phyloP scores from a whole-genome alignment of 2,888 invertebrate genomes.

The Daptonema setosum region DNA sequence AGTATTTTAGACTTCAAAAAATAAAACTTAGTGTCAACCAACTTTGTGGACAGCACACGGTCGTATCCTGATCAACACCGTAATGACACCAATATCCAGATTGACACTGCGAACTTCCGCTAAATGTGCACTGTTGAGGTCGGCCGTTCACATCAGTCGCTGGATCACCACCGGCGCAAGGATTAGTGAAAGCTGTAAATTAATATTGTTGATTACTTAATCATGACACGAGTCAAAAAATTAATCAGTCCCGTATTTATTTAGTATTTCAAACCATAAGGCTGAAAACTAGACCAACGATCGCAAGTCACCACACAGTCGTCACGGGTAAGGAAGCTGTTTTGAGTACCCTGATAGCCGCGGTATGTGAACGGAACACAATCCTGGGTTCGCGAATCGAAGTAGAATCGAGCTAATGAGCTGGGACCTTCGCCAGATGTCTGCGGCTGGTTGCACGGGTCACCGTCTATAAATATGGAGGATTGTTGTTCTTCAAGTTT shows the following conservation, averaged over 20 bases:
- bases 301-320: slow-evolving; percentile 22
- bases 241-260: not conserved
- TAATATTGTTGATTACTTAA: not conserved
- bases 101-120: slow-evolving; percentile 6
- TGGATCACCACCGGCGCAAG: slow-evolving; percentile 20
- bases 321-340: slow-evolving; percentile 23
- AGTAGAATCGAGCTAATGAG: slow-evolving; percentile 17
- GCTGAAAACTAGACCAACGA: too few relatives aligned
- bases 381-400: slow-evolving; percentile 12
- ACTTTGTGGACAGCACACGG: slow-evolving; percentile 2
- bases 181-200: slow-evolving; percentile 16
- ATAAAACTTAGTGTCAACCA: too few relatives aligned
- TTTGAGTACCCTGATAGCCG: slow-evolving; percentile 20
- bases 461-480: slow-evolving; percentile 8
- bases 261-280: too few relatives aligned
- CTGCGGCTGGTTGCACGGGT: slow-evolving; percentile 22
- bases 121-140: slow-evolving; percentile 12
- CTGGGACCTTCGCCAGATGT: slow-evolving; percentile 18
- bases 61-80: not conserved
- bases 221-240: slow-evolving; percentile 3
- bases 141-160: slow-evolving; percentile 15
- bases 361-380: slow-evolving; percentile 14
- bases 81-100: slow-evolving; percentile 9
- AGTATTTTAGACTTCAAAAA: too few relatives aligned
- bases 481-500: too few relatives aligned